Conservation (phyloP, 2,888 invertebrate species). For the Agrilus biguttatus region DNA sequence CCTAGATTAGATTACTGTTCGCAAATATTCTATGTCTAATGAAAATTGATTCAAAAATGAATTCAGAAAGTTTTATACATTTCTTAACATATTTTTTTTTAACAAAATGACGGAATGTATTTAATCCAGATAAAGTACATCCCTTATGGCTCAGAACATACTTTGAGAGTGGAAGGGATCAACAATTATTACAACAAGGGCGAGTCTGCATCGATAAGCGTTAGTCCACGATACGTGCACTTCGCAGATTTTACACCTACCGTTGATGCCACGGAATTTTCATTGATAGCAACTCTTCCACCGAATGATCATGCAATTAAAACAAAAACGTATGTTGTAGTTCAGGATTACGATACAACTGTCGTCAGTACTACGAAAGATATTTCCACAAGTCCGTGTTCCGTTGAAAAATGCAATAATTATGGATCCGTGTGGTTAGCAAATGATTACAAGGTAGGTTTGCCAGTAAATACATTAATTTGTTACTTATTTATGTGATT, state of each 20-base stretch:
- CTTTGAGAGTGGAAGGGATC: constrained; percentile 19
- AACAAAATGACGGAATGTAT: too few relatives aligned
- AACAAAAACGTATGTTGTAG: constrained; percentile 18
- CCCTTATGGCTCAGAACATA: constrained; percentile 20
- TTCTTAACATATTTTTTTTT: too few relatives aligned
- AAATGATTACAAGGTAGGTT: constrained; percentile 15
- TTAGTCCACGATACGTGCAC: constrained; percentile 19
- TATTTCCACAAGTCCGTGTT: constrained; percentile 12
- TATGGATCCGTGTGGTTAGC: constrained; percentile 25
- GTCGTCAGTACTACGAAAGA: constrained; percentile 11
- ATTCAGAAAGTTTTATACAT: too few relatives aligned
- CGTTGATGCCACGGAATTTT: constrained; percentile 15
- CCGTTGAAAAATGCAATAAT: constrained; percentile 21
- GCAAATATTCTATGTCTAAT: too few relatives aligned
- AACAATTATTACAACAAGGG: constrained; percentile 19
- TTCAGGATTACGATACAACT: constrained; percentile 21
- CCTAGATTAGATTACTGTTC: too few relatives aligned
- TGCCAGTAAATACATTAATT: too few relatives aligned
- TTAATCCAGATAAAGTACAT: constrained; percentile 22
- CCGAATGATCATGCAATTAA: constrained; percentile 17
- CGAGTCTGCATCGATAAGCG: constrained; percentile 10
- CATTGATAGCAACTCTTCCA: constrained; percentile 19
- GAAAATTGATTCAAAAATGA: too few relatives aligned
- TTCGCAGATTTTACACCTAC: constrained; percentile 22
- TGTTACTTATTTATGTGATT: too few relatives aligned